These are phyloP conservation scores for Zaprionus obscuricornis DNA, from an alignment of 2,888 invertebrate genomes.

Conservation along the genomic window DNA sequence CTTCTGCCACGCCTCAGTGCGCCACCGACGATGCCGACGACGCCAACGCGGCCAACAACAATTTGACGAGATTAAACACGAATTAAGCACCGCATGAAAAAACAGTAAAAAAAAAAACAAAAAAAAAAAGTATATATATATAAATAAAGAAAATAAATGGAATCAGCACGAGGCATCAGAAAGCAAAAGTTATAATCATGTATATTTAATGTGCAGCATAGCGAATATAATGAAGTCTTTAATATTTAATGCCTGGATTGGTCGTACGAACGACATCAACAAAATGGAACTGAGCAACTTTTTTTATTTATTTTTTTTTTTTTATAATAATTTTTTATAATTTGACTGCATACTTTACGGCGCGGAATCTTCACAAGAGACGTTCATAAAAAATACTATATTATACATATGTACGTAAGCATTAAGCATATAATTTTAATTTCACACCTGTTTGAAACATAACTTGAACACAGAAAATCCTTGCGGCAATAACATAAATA, in stretches of 20 bases:
- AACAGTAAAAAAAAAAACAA: slow-evolving; percentile 32
- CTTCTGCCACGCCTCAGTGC: slow-evolving; percentile 53
- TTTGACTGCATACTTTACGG: slow-evolving; percentile 30
- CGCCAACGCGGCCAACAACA: slow-evolving; percentile 32
- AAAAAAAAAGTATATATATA: slow-evolving; percentile 36
- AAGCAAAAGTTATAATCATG: slow-evolving; percentile 54
- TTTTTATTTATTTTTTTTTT: too few relatives aligned
- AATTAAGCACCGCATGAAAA: slow-evolving; percentile 65
- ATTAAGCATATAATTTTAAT: too few relatives aligned
- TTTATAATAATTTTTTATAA: slow-evolving; percentile 4
- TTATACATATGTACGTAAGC: too few relatives aligned
- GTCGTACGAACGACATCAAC: background rate
- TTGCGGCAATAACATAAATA: too few relatives aligned
- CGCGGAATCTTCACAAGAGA: slow-evolving; percentile 3
- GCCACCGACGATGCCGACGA: slow-evolving; percentile 28
- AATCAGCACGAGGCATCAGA: slow-evolving; percentile 27
- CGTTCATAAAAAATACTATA: background rate
- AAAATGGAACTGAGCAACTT: slow-evolving; percentile 2
- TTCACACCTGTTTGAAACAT: too few relatives aligned
- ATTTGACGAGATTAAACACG: slow-evolving; percentile 67
- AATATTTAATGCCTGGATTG: slow-evolving; percentile 52
- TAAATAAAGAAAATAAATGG: slow-evolving; percentile 28
- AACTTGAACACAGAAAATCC: too few relatives aligned
- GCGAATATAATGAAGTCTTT: slow-evolving; percentile 58
- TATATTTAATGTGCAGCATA: slow-evolving; percentile 54